These are phyloP conservation scores for Criorhina ranunculi DNA, from an alignment of 2,888 invertebrate genomes.

Conservation along the genomic window DNA sequence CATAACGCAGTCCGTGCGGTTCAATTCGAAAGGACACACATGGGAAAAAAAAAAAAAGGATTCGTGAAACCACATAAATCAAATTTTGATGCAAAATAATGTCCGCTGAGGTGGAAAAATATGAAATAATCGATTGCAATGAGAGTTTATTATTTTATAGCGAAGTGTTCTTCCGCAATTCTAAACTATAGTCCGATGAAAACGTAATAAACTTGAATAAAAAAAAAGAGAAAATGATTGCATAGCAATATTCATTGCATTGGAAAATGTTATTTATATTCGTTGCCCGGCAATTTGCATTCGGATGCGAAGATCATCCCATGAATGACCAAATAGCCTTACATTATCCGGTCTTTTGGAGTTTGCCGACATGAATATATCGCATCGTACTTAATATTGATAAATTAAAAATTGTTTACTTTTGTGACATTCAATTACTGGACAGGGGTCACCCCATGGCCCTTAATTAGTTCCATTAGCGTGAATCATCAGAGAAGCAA, in stretches of 20 bases:
- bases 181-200: conserved; percentile 14
- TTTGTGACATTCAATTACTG: neutral
- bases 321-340: conserved; percentile 25
- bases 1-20: conserved; percentile 18
- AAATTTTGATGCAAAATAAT: conserved; percentile 57
- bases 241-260: conserved; percentile 44
- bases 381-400: neutral
- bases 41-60: conserved; percentile 21
- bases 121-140: conserved; percentile 35
- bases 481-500: no score
- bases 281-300: conserved; percentile 28
- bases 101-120: conserved; percentile 42
- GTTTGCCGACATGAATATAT: neutral
- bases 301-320: conserved; percentile 24
- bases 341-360: conserved; percentile 20
- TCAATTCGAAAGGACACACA: conserved; percentile 19
- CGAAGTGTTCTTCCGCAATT: conserved; percentile 14
- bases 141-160: conserved; percentile 45
- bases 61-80: conserved; percentile 57
- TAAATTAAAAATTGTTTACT: neutral
- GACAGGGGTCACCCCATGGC: no score
- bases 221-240: conserved; percentile 12
- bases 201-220: conserved; percentile 15
- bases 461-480: no score
- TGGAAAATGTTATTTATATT: conserved; percentile 29